Evolutionary conservation across 1,140 invertebrate species (phyloP).

Genomic region (Hydropsyche tenuis): DNA sequence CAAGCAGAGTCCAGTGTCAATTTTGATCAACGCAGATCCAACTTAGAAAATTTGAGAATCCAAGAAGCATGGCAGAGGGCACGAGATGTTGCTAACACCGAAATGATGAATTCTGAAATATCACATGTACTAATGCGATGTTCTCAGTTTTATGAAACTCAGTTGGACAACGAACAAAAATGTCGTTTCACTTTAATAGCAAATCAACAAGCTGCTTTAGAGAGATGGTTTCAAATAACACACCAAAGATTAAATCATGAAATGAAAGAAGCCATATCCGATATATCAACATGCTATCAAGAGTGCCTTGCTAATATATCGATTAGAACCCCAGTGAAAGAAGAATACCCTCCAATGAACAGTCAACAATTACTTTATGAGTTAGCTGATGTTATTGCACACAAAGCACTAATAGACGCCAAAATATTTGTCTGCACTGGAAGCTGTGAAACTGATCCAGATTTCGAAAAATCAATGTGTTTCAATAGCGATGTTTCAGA

Average conservation of each 20-base stretch:
- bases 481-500: constrained; percentile 42
- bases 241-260: constrained; percentile 71
- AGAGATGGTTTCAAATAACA: constrained; percentile 74
- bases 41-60: constrained; percentile 59
- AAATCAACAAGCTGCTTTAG: constrained; percentile 68
- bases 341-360: constrained; percentile 55
- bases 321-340: constrained; percentile 58
- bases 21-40: constrained; percentile 54
- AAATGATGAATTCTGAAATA: constrained; percentile 76
- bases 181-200: constrained; percentile 65
- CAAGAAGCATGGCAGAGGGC: constrained; percentile 73
- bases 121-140: constrained; percentile 72
- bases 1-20: constrained; percentile 57
- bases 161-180: constrained; percentile 59
- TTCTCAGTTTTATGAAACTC: constrained; percentile 69
- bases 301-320: constrained; percentile 61
- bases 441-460: constrained; percentile 40
- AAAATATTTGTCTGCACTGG: constrained; percentile 48
- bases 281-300: constrained; percentile 71
- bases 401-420: constrained; percentile 78
- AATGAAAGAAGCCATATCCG: constrained; percentile 71
- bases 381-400: constrained; percentile 77
- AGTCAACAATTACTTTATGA: constrained; percentile 68
- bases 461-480: constrained; percentile 38
- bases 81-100: constrained; percentile 72